Evolutionary conservation across 2,113 vertebrate species (phyloP).

Genomic region (Lepisosteus osseus): DNA sequence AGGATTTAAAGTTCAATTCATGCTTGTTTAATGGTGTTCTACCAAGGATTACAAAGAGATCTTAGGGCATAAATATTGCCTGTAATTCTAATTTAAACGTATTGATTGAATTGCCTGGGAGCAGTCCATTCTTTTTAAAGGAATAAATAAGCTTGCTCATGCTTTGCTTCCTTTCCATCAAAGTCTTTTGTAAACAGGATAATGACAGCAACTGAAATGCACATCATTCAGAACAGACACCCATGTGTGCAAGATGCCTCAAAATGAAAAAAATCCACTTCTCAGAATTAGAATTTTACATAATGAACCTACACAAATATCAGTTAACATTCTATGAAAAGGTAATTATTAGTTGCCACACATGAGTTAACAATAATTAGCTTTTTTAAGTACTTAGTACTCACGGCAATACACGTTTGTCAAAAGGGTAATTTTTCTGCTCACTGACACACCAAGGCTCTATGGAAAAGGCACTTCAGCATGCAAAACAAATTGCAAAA

Average conservation of each 20-base stretch:
- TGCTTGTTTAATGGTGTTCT: too few species aligned
- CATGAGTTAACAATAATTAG: constrained; percentile 43
- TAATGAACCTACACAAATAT: constrained; percentile 27
- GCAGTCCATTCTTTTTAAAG: neutral
- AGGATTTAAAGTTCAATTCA: too few species aligned
- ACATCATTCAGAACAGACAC: constrained; percentile 14
- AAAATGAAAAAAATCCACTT: constrained; percentile 5
- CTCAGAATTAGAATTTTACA: neutral
- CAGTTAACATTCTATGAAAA: constrained; percentile 32
- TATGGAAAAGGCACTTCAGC: constrained; percentile 36
- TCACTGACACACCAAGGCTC: constrained; percentile 25
- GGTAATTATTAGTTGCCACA: constrained; percentile 38
- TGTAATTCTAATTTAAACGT: neutral
- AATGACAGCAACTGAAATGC: constrained; percentile 21
- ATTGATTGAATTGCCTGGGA: neutral
- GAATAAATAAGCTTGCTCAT: neutral
- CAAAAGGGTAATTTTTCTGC: constrained; percentile 39
- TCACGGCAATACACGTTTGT: constrained; percentile 31
- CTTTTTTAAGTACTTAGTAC: constrained; percentile 35
- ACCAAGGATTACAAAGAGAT: neutral
- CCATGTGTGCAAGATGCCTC: neutral
- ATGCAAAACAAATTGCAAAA: constrained; percentile 11
- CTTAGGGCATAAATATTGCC: neutral
- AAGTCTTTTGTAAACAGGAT: neutral
- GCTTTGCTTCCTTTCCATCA: neutral